Base-by-base conservation (phyloP, 2,797 vertebrate genomes). In the Steatocranus sp. region DNA sequence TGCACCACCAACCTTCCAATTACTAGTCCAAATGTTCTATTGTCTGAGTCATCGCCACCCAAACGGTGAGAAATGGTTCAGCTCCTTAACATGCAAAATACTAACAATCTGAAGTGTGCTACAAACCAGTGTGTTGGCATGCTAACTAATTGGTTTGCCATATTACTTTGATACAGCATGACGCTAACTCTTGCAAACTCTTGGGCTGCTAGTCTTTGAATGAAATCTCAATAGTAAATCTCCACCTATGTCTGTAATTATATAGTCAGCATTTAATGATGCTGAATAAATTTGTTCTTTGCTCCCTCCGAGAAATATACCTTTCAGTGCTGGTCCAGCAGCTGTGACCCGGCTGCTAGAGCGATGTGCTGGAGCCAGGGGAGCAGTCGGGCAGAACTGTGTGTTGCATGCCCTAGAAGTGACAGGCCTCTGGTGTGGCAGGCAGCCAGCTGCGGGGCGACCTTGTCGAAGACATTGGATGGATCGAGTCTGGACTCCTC, bases 391-490 rank as follows among this genome's bases (percentile, higher is more conserved):
- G 88, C 99, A 99, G 92, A 99, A 99, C 92, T 97, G 97, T 7
- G 97, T 99, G 86, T 99, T 98, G 91, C 99, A 99, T 2, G 98
- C 98, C 92, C 95, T 95, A 12, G 98, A 97, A 75, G 92, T 92
- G 2, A 96, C 82, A 2, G 98, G 98, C 79, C 96, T 98, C 93
- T 98, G 98, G 70, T 96, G 97, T 70, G 94, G 91, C 78, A 94
- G 91, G 84, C 99, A 99, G 30, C 96, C 96, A 0, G 94, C 91
- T 2, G 97, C 93, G 0, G 97, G 96, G 12, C 96, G 96, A 54
- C 98, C 98, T 38, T 98, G 98, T 70, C 95, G 96, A 48, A 98
- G 95, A 90, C 99, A 99, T 91, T 98, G 98, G 56, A 97, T 96
- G 0, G 91, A 94, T 25, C 99, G 96, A 1, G 93, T 96, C 92